These are phyloP conservation scores for Stenolophus ochropezus DNA, from an alignment of 2,888 invertebrate genomes.

Conservation along the genomic window DNA sequence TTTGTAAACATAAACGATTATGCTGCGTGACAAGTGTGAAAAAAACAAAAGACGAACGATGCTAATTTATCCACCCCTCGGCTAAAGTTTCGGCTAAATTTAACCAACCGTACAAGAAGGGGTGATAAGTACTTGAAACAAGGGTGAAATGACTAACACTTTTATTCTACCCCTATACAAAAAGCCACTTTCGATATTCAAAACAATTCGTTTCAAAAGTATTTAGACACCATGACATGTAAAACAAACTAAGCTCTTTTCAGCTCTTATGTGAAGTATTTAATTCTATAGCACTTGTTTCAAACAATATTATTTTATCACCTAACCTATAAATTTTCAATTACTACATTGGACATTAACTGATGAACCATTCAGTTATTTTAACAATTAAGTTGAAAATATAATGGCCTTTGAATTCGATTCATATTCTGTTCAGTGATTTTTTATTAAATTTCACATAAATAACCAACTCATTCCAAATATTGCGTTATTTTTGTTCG, in stretches of 20 bases:
- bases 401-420: no score
- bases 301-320: neutral
- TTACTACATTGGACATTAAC: no score
- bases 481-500: neutral
- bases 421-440: no score
- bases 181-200: neutral
- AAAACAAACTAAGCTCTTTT: no score
- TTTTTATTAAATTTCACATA: no score
- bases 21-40: neutral
- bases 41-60: neutral
- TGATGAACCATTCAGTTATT: no score
- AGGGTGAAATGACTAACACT: constrained; percentile 20
- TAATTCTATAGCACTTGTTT: neutral
- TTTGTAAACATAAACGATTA: neutral
- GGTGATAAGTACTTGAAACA: neutral
- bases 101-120: neutral
- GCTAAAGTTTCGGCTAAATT: constrained; percentile 7
- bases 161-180: neutral
- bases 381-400: no score
- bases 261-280: neutral
- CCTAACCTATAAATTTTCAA: no score
- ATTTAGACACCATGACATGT: neutral
- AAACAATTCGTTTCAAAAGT: neutral
- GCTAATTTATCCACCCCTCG: constrained; percentile 6
- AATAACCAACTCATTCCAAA: no score